Evolutionary conservation across 2,113 vertebrate genomes (phyloP).

Genomic region (Sinocyclocheilus grahami): DNA sequence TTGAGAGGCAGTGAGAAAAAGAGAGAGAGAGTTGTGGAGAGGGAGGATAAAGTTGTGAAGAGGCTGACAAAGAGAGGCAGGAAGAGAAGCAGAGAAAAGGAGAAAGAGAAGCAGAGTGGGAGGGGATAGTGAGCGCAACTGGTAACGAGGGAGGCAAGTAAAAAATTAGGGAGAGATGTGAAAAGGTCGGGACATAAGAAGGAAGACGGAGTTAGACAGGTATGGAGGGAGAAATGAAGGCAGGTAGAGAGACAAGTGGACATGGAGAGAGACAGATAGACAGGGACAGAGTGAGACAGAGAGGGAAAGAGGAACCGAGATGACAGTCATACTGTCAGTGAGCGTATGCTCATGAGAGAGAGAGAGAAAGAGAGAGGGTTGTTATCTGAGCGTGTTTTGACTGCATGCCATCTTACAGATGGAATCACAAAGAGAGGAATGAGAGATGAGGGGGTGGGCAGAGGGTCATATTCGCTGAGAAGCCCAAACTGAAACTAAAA

Average conservation of each 20-base stretch:
- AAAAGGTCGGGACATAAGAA: not conserved
- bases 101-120: not conserved
- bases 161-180: not conserved
- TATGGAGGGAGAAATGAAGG: not conserved
- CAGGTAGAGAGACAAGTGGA: not conserved
- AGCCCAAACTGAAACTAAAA: slow-evolving; percentile 41
- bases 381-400: slow-evolving; percentile 55
- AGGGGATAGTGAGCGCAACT: not conserved
- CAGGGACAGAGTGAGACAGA: not conserved
- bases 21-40: not conserved
- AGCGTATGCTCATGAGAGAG: not conserved
- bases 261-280: not conserved
- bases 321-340: not conserved
- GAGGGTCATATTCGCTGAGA: slow-evolving; percentile 42
- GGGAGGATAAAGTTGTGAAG: not conserved
- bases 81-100: not conserved
- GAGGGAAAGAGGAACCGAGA: slow-evolving; percentile 8
- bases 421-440: slow-evolving; percentile 38
- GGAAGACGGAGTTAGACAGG: not conserved
- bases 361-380: slow-evolving; percentile 20
- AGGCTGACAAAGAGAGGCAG: not conserved
- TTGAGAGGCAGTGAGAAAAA: not conserved
- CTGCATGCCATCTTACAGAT: slow-evolving; percentile 45
- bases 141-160: not conserved
- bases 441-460: slow-evolving; percentile 20